Conservation (phyloP, 2,113 vertebrate species). For the Thalassarche chlororhynchos region DNA sequence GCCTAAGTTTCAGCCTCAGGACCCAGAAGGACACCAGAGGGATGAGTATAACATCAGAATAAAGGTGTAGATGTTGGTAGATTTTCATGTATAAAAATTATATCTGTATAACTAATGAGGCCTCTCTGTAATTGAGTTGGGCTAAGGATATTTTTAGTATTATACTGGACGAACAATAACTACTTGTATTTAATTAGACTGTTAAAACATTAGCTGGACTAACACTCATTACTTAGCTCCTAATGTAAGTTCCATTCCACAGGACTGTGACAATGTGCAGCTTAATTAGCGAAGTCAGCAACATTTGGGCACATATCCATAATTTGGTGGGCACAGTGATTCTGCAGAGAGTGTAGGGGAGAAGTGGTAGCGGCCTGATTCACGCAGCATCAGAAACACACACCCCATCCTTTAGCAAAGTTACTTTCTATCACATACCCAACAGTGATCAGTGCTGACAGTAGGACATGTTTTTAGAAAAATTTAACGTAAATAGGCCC, state of each 20-base stretch:
- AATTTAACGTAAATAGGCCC: background rate
- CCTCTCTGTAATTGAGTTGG: background rate
- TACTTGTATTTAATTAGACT: background rate
- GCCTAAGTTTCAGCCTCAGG: background rate
- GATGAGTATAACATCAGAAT: background rate
- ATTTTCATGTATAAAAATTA: background rate
- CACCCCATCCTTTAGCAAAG: background rate
- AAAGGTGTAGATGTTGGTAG: background rate
- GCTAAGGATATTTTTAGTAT: background rate
- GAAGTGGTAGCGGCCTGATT: background rate
- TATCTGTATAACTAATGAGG: background rate
- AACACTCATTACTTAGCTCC: background rate
- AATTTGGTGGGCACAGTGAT: background rate
- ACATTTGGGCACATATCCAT: background rate
- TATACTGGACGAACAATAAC: background rate
- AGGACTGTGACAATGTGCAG: background rate
- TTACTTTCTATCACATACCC: background rate
- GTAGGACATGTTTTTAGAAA: background rate
- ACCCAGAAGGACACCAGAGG: background rate
- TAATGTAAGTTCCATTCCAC: background rate
- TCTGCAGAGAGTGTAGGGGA: background rate
- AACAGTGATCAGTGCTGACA: background rate
- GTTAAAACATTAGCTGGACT: background rate
- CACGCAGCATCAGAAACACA: background rate
- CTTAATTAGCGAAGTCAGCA: background rate